A percentile compares a stretch with the other conserved stretches of the same genome.
phyloP scores from a whole-genome alignment of 2,113 vertebrate species.

The Murina feae region DNA sequence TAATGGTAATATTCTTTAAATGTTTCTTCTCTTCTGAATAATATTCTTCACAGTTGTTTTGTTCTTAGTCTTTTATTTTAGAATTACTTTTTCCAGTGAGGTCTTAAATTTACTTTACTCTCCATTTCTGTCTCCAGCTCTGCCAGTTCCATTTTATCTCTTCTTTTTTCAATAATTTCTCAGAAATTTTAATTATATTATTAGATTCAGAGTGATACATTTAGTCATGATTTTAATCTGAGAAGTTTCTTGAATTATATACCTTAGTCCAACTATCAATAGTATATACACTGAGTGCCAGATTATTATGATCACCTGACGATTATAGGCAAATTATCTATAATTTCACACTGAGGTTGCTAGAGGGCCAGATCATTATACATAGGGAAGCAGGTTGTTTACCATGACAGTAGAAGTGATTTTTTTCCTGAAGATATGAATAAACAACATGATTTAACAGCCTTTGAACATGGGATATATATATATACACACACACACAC shows the following conservation, averaged over 20 bases:
- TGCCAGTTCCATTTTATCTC: neutral
- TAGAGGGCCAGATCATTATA: too few relatives aligned
- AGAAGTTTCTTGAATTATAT: neutral
- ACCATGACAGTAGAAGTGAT: too few relatives aligned
- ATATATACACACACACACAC: too few relatives aligned
- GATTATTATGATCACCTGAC: too few relatives aligned
- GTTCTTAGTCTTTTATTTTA: neutral
- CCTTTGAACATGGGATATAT: too few relatives aligned
- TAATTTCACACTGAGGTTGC: too few relatives aligned
- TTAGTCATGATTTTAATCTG: neutral
- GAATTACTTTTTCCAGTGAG: neutral
- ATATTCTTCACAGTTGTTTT: neutral
- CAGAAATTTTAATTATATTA: neutral
- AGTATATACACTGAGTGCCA: too few relatives aligned
- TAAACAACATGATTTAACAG: too few relatives aligned
- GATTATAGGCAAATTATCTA: too few relatives aligned
- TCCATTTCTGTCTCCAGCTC: neutral
- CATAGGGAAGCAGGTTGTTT: too few relatives aligned
- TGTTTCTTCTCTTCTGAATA: neutral
- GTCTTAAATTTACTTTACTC: neutral
- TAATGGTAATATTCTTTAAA: neutral
- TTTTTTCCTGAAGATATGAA: too few relatives aligned
- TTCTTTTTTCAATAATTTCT: neutral
- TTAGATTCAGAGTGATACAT: neutral
- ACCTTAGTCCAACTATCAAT: neutral